Evolutionary conservation across 2,113 vertebrate genomes (phyloP).

Genomic region (Tetrax tetrax): DNA sequence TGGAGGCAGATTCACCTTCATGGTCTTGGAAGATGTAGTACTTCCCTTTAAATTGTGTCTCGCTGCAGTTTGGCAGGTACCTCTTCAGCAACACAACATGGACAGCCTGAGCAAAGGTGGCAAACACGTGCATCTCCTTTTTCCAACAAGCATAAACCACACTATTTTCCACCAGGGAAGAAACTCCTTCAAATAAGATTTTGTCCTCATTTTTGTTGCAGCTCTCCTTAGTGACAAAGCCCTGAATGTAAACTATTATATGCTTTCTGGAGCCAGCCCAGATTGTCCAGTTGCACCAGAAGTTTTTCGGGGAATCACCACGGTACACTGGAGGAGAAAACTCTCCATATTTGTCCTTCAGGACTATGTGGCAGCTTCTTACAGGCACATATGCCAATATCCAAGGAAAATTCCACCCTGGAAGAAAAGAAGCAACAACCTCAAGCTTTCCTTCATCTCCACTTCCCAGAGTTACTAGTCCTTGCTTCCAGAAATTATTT

Average conservation of each 20-base stretch:
- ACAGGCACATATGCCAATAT: constrained; percentile 72
- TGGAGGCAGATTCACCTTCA: background rate
- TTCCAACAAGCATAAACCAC: constrained; percentile 54
- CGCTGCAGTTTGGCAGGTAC: background rate
- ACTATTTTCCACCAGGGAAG: background rate
- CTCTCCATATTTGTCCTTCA: constrained; percentile 66
- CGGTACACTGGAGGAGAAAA: constrained; percentile 78
- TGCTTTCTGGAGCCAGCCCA: constrained; percentile 42
- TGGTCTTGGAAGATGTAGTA: constrained; percentile 35
- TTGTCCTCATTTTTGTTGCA: constrained; percentile 48
- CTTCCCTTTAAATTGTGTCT: constrained; percentile 7
- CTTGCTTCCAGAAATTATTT: background rate
- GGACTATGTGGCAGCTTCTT: constrained; percentile 77
- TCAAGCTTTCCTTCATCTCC: background rate
- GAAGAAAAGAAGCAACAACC: background rate
- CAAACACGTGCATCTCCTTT: background rate
- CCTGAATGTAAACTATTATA: constrained; percentile 37
- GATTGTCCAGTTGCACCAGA: constrained; percentile 85
- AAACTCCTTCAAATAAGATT: constrained; percentile 44
- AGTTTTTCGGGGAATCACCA: constrained; percentile 31
- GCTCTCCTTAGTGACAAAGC: background rate
- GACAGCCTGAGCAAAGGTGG: constrained; percentile 46
- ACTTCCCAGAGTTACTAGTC: background rate
- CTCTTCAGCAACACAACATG: background rate
- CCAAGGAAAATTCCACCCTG: constrained; percentile 30